Base-by-base conservation (phyloP, 2,797 vertebrate species). In the Hephaestus fuliginosus region DNA sequence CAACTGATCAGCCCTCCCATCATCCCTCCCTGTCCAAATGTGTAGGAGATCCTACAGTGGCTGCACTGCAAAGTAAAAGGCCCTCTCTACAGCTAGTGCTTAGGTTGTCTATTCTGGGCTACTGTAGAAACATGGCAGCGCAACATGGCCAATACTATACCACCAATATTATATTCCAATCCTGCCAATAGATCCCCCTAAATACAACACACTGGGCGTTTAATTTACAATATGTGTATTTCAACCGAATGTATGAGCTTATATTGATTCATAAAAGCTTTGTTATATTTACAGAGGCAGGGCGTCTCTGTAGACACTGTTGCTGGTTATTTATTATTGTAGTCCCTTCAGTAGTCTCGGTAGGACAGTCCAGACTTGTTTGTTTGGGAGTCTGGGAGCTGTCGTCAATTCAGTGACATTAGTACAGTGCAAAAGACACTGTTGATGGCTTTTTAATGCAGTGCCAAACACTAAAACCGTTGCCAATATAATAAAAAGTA, bases 371-470 rank as follows among this genome's bases (percentile, higher is more conserved):
- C 3, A 51, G 46, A 9, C 25, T 36, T 53, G 33, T 65, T 60
- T 72, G 28, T 68, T 25, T 36, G 46, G 69, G 13, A 62, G 49
- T 67, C 64, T 46, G 62, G 53, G 58, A 74, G 22, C 51, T 78
- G 70, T 64, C 69, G 41, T 75, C 58, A 56, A 14, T 63, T 64
- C 22, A 22, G 20, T 39, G n/a, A 33, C 48, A 57, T 62, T 8
- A 68, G 36, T 12, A n/a, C 14, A 56, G 25, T 22, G 14, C 25
- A 56, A 71, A 73, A 65, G n/a, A 58, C 44, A 7, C 33, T 22
- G 39, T 12, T 39, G 64, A 80, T 55, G 36, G n/a, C n/a, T 71
- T 25, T 70, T 63, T 60, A 70, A 61, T 66, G 48, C 20, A 3
- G 14, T 36, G 25, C 30, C 57, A 10, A 49, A 67, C 7, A 3